Conservation (phyloP, 2,797 vertebrate species). For the Knipowitschia caucasica region DNA sequence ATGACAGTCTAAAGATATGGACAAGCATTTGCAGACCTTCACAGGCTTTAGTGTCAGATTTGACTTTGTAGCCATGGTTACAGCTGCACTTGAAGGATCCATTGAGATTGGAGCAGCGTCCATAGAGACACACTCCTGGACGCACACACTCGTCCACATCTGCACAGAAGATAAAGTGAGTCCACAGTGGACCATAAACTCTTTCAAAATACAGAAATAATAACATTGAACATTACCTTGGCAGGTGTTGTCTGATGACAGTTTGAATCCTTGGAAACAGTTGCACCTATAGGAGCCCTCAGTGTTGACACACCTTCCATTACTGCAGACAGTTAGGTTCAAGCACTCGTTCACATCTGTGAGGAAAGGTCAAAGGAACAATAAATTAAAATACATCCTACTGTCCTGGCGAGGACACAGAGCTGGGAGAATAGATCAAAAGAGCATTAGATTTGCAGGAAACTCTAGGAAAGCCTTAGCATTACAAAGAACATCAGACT, state of each 20-base stretch:
- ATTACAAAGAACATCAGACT: constrained; percentile 6
- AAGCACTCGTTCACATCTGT: constrained; percentile 87
- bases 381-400: constrained; percentile 4
- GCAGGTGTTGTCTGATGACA: constrained; percentile 73
- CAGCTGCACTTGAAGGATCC: constrained; percentile 85
- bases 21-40: constrained; percentile 77
- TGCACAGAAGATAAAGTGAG: constrained; percentile 54
- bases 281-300: constrained; percentile 85
- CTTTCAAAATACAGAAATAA: constrained; percentile 41
- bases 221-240: constrained; percentile 72
- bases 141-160: constrained; percentile 82
- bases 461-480: not conserved
- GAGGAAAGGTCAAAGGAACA: constrained; percentile 18
- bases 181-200: constrained; percentile 17
- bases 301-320: constrained; percentile 82
- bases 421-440: not conserved
- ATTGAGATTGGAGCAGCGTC: constrained; percentile 83
- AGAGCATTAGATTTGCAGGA: not conserved
- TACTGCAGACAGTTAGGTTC: constrained; percentile 71
- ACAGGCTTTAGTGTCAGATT: constrained; percentile 77
- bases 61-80: constrained; percentile 78
- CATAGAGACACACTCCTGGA: constrained; percentile 76
- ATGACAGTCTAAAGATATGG: constrained; percentile 38
- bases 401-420: not conserved
- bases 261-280: constrained; percentile 82